phyloP scores from a whole-genome alignment of 2,888 invertebrate species.

The Dimorphilus gyrociliatus region DNA sequence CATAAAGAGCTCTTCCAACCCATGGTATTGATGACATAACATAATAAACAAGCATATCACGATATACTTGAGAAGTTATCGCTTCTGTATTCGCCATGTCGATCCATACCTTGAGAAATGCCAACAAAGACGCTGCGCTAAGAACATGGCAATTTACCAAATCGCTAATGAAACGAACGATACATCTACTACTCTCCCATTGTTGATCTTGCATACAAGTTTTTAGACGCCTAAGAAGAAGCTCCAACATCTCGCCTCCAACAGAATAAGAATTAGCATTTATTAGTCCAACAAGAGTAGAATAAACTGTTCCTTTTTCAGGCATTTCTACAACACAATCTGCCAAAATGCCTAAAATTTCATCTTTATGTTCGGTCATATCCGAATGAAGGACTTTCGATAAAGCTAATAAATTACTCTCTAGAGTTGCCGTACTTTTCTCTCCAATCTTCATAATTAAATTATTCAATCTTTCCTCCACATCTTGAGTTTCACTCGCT shows the following conservation, averaged over 20 bases:
- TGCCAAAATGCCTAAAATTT: slow-evolving; percentile 74
- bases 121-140: slow-evolving; percentile 72
- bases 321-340: slow-evolving; percentile 89
- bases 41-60: slow-evolving; percentile 51
- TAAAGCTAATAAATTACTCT: slow-evolving; percentile 85
- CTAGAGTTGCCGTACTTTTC: slow-evolving; percentile 83
- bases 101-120: no score
- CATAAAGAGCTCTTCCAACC: slow-evolving; percentile 82
- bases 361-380: slow-evolving; percentile 71
- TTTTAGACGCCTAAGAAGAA: no score
- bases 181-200: no score
- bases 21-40: slow-evolving; percentile 82
- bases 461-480: slow-evolving; percentile 83
- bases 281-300: slow-evolving; percentile 85
- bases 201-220: no score
- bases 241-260: slow-evolving; percentile 57
- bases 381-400: slow-evolving; percentile 89
- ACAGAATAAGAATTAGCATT: slow-evolving; percentile 96
- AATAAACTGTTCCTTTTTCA: slow-evolving; percentile 91
- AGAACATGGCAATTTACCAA: slow-evolving; percentile 92
- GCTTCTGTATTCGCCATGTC: no score
- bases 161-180: slow-evolving; percentile 83
- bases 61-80: no score
- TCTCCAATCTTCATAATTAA: slow-evolving; percentile 85
- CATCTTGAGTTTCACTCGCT: slow-evolving; percentile 84